Percentiles rank a stretch among this genome's conserved stretches.
Evolutionary conservation across 2,113 vertebrate genomes (phyloP).

Genomic region (Hylia prasina): DNA sequence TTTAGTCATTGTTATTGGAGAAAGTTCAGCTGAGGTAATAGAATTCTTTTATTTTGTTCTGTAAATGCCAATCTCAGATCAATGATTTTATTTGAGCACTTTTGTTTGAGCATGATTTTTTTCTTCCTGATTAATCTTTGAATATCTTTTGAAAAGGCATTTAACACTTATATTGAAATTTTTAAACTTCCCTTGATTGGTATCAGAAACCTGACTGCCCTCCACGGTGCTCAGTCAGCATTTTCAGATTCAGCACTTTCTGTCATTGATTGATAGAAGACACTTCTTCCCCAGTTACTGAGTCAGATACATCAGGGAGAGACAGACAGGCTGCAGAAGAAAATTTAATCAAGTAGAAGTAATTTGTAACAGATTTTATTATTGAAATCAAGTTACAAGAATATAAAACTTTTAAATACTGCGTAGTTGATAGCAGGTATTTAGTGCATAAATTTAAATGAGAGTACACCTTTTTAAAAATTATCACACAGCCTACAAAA

Average conservation of each 20-base stretch:
- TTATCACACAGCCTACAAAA: neutral
- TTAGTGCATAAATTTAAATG: neutral
- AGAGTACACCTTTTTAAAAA: neutral
- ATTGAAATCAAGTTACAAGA: neutral
- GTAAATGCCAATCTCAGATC: neutral
- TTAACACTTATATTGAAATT: neutral
- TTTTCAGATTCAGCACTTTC: slow-evolving; percentile 57
- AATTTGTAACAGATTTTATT: slow-evolving; percentile 21
- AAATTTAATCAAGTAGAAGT: slow-evolving; percentile 20
- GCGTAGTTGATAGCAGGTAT: neutral
- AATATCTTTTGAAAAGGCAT: neutral
- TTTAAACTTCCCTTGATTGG: neutral
- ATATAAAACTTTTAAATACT: neutral
- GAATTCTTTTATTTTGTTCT: neutral
- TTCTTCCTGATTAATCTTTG: neutral
- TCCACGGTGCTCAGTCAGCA: slow-evolving; percentile 54
- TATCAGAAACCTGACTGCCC: slow-evolving; percentile 4
- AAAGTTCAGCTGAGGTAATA: neutral
- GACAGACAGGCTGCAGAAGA: slow-evolving; percentile 52
- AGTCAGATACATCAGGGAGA: slow-evolving; percentile 53
- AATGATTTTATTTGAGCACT: neutral
- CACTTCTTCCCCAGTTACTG: slow-evolving; percentile 58
- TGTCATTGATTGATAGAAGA: slow-evolving; percentile 75
- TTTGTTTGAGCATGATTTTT: neutral
- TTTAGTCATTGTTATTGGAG: neutral